phyloP scores from a whole-genome alignment of 1,140 invertebrate species.

The Trinorchestia longiramus region DNA sequence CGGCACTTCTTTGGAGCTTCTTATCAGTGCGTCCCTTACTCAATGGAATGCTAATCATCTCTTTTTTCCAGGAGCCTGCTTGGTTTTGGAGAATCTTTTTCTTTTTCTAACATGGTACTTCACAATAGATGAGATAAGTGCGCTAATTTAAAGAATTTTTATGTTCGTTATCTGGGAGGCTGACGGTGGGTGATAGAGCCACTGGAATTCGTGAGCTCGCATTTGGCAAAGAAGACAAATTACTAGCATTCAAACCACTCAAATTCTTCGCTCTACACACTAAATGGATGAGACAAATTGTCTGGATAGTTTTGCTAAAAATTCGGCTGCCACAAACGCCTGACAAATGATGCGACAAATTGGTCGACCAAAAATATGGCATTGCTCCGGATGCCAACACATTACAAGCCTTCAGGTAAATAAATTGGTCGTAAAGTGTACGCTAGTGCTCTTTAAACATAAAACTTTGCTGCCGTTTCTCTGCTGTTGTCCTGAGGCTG shows the following conservation, averaged over 20 bases:
- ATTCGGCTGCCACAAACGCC: slow-evolving; percentile 40
- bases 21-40: slow-evolving; percentile 28
- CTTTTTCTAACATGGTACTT: slow-evolving; percentile 49
- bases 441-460: not conserved
- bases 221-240: slow-evolving; percentile 34
- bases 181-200: slow-evolving; percentile 37
- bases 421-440: slow-evolving; percentile 26
- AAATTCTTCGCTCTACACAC: slow-evolving; percentile 18
- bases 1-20: not conserved
- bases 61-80: not conserved
- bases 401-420: slow-evolving; percentile 45
- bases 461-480: not conserved
- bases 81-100: slow-evolving; percentile 3
- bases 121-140: slow-evolving; percentile 49
- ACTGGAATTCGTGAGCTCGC: slow-evolving; percentile 1
- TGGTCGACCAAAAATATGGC: slow-evolving; percentile 20
- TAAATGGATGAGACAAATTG: slow-evolving; percentile 55
- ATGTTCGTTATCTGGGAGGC: slow-evolving; percentile 39
- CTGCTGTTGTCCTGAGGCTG: not conserved
- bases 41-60: slow-evolving; percentile 40
- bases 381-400: not conserved
- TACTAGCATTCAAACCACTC: not conserved
- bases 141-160: slow-evolving; percentile 53
- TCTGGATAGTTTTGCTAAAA: slow-evolving; percentile 50
- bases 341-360: slow-evolving; percentile 53